Evolutionary conservation across 64 coral and sea anemone genomes (phyloP), one percentile per base, ranked within the genome.

Genomic region (Astreopora myriophthalma): DNA sequence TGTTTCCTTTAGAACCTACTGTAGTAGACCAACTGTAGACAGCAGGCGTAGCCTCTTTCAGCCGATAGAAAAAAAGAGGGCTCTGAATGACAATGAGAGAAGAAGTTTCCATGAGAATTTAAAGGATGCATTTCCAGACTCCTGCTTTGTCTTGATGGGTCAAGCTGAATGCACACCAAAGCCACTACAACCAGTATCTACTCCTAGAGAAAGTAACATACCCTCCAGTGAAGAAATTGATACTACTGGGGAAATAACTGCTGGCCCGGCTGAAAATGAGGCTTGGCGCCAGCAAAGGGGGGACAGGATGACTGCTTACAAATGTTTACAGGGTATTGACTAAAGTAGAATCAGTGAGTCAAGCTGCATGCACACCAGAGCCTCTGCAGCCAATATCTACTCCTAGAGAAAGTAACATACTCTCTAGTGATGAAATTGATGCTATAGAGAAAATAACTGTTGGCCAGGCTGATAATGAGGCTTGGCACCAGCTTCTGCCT

Each of bases 11-110:
- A 89, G 87, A 79, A 69, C 29, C 76, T 44, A 44, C 40, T 8
- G 40, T 25, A 51, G 26, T 22, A 92, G 89, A 85, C 78, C 89
- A 73, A 6, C 34, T 24, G 66, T 85, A 84, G 89, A 92, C 38
- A 28, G 2, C 46, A 83, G 89, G 26, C 78, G 89, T 22, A 63
- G 23, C 71, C 34, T 84, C 7, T 90, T 82, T 79, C 26, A 90
- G 66, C 65, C 75, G 39, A 25, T 81, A 32, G 38, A 19, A 58
- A 81, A 71, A 67, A 92, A 92, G 70, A 69, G 69, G 48, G 48
- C n/a, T 29, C 13, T 20, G 35, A 69, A 26, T 79, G 73, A 78
- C 24, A 80, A 69, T 34, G 75, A 90, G 24, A 90, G 69, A 69
- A 79, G 78, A 69, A 14, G 60, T 36, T 66, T 90, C 58, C 70